phyloP scores from a whole-genome alignment of 1,140 invertebrate genomes.

The Drosophila sturtevanti region DNA sequence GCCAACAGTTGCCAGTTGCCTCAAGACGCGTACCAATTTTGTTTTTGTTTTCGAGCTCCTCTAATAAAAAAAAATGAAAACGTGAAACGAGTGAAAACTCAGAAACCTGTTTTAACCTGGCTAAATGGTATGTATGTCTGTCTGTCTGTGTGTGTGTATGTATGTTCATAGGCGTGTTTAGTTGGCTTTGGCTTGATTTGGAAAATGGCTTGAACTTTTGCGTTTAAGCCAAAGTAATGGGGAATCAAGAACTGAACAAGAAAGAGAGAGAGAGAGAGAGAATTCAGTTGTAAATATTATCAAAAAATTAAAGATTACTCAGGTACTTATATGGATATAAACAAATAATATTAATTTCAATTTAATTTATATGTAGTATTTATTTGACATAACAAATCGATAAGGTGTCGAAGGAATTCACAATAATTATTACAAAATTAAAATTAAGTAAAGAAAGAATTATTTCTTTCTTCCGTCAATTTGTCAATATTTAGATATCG shows the following conservation, averaged over 20 bases:
- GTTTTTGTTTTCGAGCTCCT: slow-evolving; percentile 35
- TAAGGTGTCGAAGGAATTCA: too few species aligned
- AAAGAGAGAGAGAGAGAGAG: background rate
- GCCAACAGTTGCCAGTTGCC: slow-evolving; percentile 24
- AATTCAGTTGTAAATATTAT: background rate
- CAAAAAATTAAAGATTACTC: too few species aligned
- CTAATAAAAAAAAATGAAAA: slow-evolving; percentile 40
- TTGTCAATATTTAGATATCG: too few species aligned
- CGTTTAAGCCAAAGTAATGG: background rate
- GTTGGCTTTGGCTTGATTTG: slow-evolving; percentile 4
- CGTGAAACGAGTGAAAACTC: slow-evolving; percentile 78
- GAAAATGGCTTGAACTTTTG: slow-evolving; percentile 3
- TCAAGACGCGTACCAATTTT: slow-evolving; percentile 72
- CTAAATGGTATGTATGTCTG: slow-evolving; percentile 10
- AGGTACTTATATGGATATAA: too few species aligned
- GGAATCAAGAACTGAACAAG: background rate
- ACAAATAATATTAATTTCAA: too few species aligned
- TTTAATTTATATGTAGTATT: too few species aligned
- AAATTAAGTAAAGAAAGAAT: too few species aligned
- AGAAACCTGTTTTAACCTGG: slow-evolving; percentile 65
- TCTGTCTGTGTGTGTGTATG: background rate
- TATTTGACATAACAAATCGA: too few species aligned
- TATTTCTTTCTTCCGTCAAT: too few species aligned
- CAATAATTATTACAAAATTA: too few species aligned
- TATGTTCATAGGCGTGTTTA: slow-evolving; percentile 1